These are phyloP conservation scores for Chlamydotis undulata DNA, from an alignment of 2,113 vertebrate species.

Conservation along the genomic window DNA sequence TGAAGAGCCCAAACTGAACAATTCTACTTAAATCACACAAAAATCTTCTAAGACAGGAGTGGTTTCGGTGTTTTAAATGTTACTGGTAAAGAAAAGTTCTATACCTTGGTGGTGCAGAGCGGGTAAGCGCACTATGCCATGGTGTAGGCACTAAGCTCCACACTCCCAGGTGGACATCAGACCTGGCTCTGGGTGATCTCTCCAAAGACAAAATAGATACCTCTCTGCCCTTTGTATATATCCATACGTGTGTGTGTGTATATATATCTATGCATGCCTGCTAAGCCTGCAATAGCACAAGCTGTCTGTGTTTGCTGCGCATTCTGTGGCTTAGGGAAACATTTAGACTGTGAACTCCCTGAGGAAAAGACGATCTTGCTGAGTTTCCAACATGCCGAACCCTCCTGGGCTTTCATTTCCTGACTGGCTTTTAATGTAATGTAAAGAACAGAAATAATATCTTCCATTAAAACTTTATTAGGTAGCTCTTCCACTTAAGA, in stretches of 20 bases:
- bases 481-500: constrained; percentile 33
- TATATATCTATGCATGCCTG: neutral
- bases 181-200: neutral
- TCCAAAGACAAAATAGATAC: neutral
- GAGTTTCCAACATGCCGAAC: neutral
- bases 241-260: neutral
- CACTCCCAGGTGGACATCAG: neutral
- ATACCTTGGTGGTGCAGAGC: neutral
- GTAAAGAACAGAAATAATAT: constrained; percentile 58
- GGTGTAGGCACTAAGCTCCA: neutral
- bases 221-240: neutral
- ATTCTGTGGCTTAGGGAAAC: neutral
- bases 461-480: constrained; percentile 58
- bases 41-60: too few relatives aligned
- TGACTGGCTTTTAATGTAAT: constrained; percentile 41
- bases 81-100: neutral
- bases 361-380: neutral
- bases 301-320: neutral
- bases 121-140: rapidly evolving
- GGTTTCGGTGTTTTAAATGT: neutral
- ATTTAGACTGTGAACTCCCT: constrained; percentile 6
- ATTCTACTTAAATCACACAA: neutral
- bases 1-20: neutral
- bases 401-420: constrained; percentile 48
- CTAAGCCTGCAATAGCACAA: neutral